These are phyloP conservation scores for Pogona vitticeps DNA, from an alignment of 2,113 vertebrate genomes.

Conservation along the genomic window DNA sequence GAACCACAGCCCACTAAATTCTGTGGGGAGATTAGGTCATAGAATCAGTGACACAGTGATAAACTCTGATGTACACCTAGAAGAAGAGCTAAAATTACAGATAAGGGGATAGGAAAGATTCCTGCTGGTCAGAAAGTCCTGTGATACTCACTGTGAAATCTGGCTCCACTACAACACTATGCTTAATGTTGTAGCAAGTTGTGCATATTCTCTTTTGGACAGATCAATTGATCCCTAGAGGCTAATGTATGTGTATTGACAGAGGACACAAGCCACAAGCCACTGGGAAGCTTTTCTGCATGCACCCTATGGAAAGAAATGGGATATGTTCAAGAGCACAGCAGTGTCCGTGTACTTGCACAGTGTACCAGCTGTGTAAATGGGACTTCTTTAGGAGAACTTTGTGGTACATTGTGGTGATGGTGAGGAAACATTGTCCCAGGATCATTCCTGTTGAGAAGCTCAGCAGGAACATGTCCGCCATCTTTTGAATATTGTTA, in stretches of 20 bases:
- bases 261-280: not conserved
- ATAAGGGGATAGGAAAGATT: too few relatives aligned
- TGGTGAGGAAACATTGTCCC: not conserved
- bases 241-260: not conserved
- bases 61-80: not conserved
- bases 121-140: not conserved
- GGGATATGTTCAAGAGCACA: not conserved
- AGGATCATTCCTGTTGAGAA: not conserved
- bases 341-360: too few relatives aligned
- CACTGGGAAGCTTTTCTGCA: not conserved
- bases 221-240: not conserved
- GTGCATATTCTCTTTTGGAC: not conserved
- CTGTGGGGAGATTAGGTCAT: too few relatives aligned
- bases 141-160: not conserved
- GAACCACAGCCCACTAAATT: too few relatives aligned
- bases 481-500: not conserved
- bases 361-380: not conserved
- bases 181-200: not conserved
- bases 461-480: not conserved
- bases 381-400: not conserved
- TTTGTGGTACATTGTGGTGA: not conserved
- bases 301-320: too few relatives aligned
- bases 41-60: not conserved
- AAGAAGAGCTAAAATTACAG: not conserved
- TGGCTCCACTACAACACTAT: not conserved